phyloP scores from a whole-genome alignment of 2,113 vertebrate genomes.

The Vidua chalybeata region DNA sequence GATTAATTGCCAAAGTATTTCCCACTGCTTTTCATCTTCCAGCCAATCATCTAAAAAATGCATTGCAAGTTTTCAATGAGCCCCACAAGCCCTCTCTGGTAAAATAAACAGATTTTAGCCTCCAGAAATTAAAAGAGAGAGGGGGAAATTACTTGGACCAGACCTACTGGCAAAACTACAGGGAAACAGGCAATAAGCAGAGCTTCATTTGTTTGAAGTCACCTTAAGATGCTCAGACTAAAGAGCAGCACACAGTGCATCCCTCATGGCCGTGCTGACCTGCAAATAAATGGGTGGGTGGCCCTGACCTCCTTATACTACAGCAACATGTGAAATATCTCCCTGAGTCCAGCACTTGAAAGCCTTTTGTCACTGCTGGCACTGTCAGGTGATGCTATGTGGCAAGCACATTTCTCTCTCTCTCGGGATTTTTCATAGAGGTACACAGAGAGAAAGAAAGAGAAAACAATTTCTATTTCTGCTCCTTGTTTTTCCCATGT shows the following conservation, averaged over 20 bases:
- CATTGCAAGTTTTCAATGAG: not conserved
- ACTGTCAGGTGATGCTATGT: not conserved
- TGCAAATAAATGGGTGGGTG: not conserved
- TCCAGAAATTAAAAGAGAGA: not conserved
- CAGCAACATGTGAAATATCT: not conserved
- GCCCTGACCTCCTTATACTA: not conserved
- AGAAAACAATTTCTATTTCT: too few species aligned
- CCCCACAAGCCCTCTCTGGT: rapidly evolving
- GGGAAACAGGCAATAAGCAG: not conserved
- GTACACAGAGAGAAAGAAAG: too few species aligned
- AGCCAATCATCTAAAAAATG: not conserved
- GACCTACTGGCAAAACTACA: not conserved
- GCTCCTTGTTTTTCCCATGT: too few species aligned
- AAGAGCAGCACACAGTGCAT: not conserved
- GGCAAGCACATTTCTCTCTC: too few species aligned
- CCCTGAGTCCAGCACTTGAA: not conserved
- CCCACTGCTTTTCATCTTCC: not conserved
- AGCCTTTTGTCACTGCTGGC: not conserved
- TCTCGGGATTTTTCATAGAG: too few species aligned
- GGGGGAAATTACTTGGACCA: not conserved
- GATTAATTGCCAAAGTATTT: not conserved
- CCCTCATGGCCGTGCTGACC: rapidly evolving
- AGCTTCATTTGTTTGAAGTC: not conserved
- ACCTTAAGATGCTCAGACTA: not conserved
- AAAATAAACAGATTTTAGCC: not conserved